A percentile compares a stretch with the other conserved stretches of the same genome.
These are phyloP conservation scores for Caenorhabditis japonica DNA, from an alignment of 2,888 invertebrate species.

Conservation along the genomic window DNA sequence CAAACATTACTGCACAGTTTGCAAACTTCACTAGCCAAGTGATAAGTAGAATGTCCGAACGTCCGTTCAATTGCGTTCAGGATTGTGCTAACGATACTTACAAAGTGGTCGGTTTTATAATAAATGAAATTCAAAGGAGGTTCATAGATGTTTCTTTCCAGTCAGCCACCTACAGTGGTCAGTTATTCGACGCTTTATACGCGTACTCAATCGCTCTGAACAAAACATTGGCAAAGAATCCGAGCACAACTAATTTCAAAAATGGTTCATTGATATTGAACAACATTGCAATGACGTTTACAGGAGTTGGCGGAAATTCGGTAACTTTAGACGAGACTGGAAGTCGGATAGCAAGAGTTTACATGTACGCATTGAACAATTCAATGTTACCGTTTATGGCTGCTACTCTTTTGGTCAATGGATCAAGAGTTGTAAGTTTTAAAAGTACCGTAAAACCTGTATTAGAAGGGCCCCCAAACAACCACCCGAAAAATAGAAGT, in stretches of 20 bases:
- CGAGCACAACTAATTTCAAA: conserved; percentile 25
- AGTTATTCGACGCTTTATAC: conserved; percentile 52
- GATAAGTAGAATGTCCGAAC: conserved; percentile 31
- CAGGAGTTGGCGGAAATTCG: conserved; percentile 27
- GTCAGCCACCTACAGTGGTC: conserved; percentile 43
- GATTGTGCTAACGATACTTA: conserved; percentile 34
- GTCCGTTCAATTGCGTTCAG: conserved; percentile 30
- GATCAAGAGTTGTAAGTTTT: conserved; percentile 1
- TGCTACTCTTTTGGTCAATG: conserved; percentile 28
- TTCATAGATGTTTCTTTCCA: conserved; percentile 9
- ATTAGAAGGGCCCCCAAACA: too few relatives aligned
- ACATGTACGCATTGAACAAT: conserved; percentile 39
- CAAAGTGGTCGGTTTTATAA: conserved; percentile 28
- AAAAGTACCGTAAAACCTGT: too few relatives aligned
- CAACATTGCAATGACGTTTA: conserved; percentile 35
- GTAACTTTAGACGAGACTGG: conserved; percentile 40
- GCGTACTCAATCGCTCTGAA: conserved; percentile 45
- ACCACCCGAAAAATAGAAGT: too few relatives aligned
- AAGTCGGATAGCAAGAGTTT: conserved; percentile 42
- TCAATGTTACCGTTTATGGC: conserved; percentile 24
- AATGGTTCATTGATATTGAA: conserved; percentile 32
- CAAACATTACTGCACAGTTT: conserved; percentile 12
- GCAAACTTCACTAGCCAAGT: conserved; percentile 31
- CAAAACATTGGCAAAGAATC: conserved; percentile 34
- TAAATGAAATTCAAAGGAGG: too few relatives aligned